A percentile compares a stretch with the other conserved stretches of the same genome.
Evolutionary conservation across 2,113 vertebrate species (phyloP).

Genomic region (Myanophis thanlyinensis): DNA sequence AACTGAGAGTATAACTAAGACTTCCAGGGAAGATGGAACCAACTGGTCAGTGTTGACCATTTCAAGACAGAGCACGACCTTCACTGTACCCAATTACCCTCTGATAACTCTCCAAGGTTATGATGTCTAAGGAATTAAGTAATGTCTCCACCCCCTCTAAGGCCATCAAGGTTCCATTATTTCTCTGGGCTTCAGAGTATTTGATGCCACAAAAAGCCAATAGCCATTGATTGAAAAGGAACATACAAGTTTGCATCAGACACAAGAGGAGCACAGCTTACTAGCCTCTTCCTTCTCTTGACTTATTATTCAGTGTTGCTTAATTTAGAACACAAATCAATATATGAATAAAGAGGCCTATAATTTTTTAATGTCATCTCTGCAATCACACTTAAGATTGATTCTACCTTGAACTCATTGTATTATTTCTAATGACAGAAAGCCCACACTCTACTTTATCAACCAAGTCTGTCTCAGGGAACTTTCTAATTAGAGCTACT

Average conservation of each 20-base stretch:
- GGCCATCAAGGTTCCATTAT: neutral
- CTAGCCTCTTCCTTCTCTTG: slow-evolving; percentile 12
- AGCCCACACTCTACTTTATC: slow-evolving; percentile 52
- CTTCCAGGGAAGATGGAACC: neutral
- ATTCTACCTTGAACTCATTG: slow-evolving; percentile 61
- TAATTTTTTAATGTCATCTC: slow-evolving; percentile 54
- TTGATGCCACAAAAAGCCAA: slow-evolving; percentile 37
- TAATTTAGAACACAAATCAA: slow-evolving; percentile 65
- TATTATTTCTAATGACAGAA: slow-evolving; percentile 63
- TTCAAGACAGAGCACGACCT: neutral
- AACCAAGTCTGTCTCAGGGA: slow-evolving; percentile 63
- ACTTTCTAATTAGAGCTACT: slow-evolving; percentile 74
- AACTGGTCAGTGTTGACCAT: neutral
- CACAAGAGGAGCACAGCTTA: slow-evolving; percentile 30
- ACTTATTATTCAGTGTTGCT: slow-evolving; percentile 52
- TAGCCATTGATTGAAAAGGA: slow-evolving; percentile 46
- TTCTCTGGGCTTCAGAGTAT: neutral
- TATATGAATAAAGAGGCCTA: slow-evolving; percentile 52
- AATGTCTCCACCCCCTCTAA: neutral
- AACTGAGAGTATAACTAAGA: neutral
- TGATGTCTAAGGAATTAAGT: neutral
- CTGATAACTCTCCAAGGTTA: neutral
- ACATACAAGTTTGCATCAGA: slow-evolving; percentile 37
- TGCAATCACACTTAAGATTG: slow-evolving; percentile 55
- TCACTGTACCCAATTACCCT: neutral